Evolutionary conservation across 2,113 vertebrate species (phyloP).

Genomic region (Casuarius casuarius): DNA sequence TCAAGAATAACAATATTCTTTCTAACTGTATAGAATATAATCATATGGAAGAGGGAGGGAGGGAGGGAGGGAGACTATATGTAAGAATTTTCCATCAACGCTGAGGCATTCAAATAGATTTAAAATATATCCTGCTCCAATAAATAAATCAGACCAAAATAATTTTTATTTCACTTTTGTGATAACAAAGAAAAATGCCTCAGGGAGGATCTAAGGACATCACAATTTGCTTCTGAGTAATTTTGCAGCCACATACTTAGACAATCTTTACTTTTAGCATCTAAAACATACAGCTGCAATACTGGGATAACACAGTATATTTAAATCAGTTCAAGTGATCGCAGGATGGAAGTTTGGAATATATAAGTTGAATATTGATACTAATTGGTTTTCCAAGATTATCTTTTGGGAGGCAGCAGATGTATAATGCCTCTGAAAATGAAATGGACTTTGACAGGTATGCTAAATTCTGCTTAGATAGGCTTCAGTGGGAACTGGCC

Average conservation of each 20-base stretch:
- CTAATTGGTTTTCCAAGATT: not conserved
- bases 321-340: not conserved
- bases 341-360: not conserved
- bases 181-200: not conserved
- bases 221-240: not conserved
- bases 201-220: not conserved
- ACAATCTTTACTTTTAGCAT: not conserved
- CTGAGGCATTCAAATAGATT: not conserved
- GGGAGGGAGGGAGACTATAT: not conserved
- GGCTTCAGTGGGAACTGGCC: slow-evolving; percentile 23
- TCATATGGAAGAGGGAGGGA: not conserved
- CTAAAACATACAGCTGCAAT: not conserved
- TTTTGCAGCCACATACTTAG: not conserved
- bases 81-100: not conserved
- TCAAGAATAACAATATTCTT: not conserved
- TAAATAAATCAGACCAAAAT: not conserved
- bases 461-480: slow-evolving; percentile 46
- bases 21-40: not conserved
- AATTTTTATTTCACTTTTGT: not conserved
- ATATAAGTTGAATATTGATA: not conserved
- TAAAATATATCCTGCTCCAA: not conserved
- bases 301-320: not conserved
- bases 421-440: not conserved
- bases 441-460: slow-evolving; percentile 59
- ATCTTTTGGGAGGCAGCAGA: slow-evolving; percentile 27